phyloP scores from a whole-genome alignment of 1,140 invertebrate genomes.

The Pseudomyrmex pallidus region DNA sequence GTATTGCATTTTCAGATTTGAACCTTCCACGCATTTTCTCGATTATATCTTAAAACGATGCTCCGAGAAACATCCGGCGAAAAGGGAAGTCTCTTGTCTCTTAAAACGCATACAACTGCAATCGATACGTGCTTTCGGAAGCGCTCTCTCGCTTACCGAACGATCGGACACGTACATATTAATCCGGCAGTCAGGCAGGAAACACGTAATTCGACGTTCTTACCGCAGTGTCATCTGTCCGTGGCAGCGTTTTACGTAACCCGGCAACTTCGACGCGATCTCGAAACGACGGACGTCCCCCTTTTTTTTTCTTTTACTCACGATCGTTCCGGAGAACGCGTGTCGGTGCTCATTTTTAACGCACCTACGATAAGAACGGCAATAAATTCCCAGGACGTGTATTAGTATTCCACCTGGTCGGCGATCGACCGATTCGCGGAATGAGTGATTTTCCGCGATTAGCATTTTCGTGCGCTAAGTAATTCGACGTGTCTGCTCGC shows the following conservation, averaged over 20 bases:
- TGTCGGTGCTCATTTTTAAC: constrained; percentile 62
- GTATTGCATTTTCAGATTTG: neutral
- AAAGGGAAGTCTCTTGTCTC: constrained; percentile 22
- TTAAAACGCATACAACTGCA: constrained; percentile 6
- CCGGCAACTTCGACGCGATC: constrained; percentile 42
- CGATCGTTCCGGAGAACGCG: constrained; percentile 18
- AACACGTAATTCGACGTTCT: constrained; percentile 73
- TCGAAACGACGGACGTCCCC: constrained; percentile 25
- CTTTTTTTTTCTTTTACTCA: constrained; percentile 16
- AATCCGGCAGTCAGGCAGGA: constrained; percentile 58
- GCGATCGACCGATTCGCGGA: constrained; percentile 60
- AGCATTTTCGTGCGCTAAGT: constrained; percentile 52
- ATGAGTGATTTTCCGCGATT: constrained; percentile 61
- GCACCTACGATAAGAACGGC: constrained; percentile 59
- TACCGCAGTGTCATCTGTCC: constrained; percentile 68
- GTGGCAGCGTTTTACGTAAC: constrained; percentile 72
- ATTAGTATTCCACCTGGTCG: constrained; percentile 61
- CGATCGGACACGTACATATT: constrained; percentile 63
- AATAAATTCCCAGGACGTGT: constrained; percentile 52
- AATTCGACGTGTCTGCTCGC: constrained; percentile 48
- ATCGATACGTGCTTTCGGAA: constrained; percentile 32
- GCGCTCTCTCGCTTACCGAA: constrained; percentile 40
- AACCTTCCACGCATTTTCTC: neutral
- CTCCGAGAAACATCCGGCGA: constrained; percentile 16
- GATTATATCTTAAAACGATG: neutral